Evolutionary conservation across 1,140 invertebrate species (phyloP).

Genomic region (Sitophilus oryzae): DNA sequence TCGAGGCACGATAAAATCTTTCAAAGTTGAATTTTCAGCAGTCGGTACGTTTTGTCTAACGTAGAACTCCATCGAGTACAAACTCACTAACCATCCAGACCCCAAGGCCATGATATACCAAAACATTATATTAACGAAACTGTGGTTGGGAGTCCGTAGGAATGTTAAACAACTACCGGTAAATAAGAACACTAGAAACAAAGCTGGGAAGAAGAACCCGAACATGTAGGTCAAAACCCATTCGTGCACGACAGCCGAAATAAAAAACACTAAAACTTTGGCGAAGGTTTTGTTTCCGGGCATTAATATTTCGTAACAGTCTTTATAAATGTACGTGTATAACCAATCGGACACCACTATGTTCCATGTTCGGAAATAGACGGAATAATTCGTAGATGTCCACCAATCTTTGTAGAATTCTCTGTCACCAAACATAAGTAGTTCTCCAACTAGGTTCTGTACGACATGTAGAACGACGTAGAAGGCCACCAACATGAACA

Average conservation of each 20-base stretch:
- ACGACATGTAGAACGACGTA: slow-evolving; percentile 83
- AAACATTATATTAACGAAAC: slow-evolving; percentile 70
- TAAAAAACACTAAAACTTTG: slow-evolving; percentile 52
- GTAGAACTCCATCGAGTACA: slow-evolving; percentile 83
- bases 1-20: slow-evolving; percentile 3
- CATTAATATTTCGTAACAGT: slow-evolving; percentile 59
- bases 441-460: slow-evolving; percentile 84
- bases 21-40: slow-evolving; percentile 27
- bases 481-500: slow-evolving; percentile 71
- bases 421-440: slow-evolving; percentile 79
- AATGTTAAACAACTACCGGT: slow-evolving; percentile 55
- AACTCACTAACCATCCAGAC: slow-evolving; percentile 65
- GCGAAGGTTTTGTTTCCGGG: slow-evolving; percentile 50
- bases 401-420: slow-evolving; percentile 93
- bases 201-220: slow-evolving; percentile 80
- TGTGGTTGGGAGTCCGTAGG: slow-evolving; percentile 49
- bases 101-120: slow-evolving; percentile 75
- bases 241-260: slow-evolving; percentile 51
- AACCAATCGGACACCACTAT: slow-evolving; percentile 92
- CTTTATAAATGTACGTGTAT: slow-evolving; percentile 86
- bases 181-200: slow-evolving; percentile 65
- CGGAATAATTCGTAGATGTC: slow-evolving; percentile 74
- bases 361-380: slow-evolving; percentile 91
- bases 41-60: slow-evolving; percentile 74
- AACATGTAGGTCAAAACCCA: slow-evolving; percentile 73